A percentile compares a stretch with the other conserved stretches of the same genome.
These are phyloP conservation scores for Liodrosophila aerea DNA, from an alignment of 2,888 invertebrate species.

Conservation along the genomic window DNA sequence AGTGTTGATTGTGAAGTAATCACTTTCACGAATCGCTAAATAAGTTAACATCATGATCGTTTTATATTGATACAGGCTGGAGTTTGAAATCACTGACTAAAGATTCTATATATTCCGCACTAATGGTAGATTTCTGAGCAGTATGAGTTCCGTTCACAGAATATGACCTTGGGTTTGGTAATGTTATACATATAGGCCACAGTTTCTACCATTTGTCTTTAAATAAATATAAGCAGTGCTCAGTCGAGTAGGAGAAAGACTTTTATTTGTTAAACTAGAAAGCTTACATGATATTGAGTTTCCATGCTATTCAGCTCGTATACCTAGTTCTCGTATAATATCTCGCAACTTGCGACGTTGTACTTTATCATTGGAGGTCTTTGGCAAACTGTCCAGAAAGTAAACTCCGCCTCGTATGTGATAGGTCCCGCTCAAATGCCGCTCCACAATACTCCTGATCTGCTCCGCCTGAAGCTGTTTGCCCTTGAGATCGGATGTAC, in stretches of 20 bases:
- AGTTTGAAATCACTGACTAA: conserved; percentile 32
- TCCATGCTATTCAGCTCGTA: conserved; percentile 49
- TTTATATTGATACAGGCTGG: no score
- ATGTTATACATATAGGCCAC: conserved; percentile 67
- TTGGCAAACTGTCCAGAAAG: conserved; percentile 74
- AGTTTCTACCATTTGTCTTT: no score
- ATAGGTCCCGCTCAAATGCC: conserved; percentile 66
- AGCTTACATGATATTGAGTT: no score
- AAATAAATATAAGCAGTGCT: no score
- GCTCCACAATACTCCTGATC: conserved; percentile 55
- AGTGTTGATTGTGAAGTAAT: conserved; percentile 14
- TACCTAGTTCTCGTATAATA: conserved; percentile 22
- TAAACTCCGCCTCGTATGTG: conserved; percentile 78
- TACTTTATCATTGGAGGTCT: conserved; percentile 79
- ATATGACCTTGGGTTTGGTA: conserved; percentile 78
- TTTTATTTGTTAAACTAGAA: no score
- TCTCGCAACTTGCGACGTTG: conserved; percentile 62
- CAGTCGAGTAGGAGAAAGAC: no score
- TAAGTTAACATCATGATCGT: no score
- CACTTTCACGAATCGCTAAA: neutral
- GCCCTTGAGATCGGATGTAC: conserved; percentile 44
- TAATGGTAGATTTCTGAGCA: conserved; percentile 65
- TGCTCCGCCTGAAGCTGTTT: conserved; percentile 47
- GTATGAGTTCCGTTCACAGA: conserved; percentile 75
- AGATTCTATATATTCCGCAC: conserved; percentile 67